These are phyloP conservation scores for Pionites leucogaster DNA, from an alignment of 2,113 vertebrate species.

Conservation along the genomic window DNA sequence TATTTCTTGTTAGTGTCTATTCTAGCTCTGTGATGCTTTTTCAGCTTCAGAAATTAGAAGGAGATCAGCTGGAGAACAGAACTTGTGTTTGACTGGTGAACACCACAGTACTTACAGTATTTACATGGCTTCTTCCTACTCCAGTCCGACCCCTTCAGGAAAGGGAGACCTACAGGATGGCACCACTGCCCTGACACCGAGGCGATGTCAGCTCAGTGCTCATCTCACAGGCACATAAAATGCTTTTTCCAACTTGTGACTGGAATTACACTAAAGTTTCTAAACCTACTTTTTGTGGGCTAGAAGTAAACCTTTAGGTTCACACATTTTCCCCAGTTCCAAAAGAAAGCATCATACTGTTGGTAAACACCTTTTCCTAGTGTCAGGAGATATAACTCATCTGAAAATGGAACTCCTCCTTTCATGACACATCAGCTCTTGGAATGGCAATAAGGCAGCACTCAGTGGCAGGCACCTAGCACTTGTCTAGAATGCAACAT, in stretches of 20 bases:
- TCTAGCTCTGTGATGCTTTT: not conserved
- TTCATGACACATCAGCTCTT: not conserved
- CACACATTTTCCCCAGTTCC: not conserved
- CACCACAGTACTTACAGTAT: not conserved
- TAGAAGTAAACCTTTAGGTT: not conserved
- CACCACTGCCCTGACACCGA: not conserved
- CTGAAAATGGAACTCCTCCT: not conserved
- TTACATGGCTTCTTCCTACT: not conserved
- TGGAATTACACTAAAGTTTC: not conserved
- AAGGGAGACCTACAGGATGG: not conserved
- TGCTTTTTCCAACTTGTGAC: not conserved
- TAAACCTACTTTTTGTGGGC: not conserved
- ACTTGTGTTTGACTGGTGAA: not conserved
- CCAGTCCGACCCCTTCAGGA: not conserved
- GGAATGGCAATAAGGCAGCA: constrained; percentile 58
- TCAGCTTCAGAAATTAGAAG: not conserved
- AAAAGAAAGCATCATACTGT: not conserved
- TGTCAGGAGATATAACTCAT: not conserved
- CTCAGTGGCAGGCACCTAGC: constrained; percentile 55
- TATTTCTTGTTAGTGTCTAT: not conserved
- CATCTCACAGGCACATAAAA: not conserved
- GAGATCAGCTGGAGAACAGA: not conserved
- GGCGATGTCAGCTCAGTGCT: not conserved
- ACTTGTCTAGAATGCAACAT: constrained; percentile 40
- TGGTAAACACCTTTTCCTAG: not conserved